A percentile compares a stretch with the other conserved stretches of the same genome.
phyloP scores from a whole-genome alignment of 1,140 invertebrate genomes.

The Rhopalosiphum padi region DNA sequence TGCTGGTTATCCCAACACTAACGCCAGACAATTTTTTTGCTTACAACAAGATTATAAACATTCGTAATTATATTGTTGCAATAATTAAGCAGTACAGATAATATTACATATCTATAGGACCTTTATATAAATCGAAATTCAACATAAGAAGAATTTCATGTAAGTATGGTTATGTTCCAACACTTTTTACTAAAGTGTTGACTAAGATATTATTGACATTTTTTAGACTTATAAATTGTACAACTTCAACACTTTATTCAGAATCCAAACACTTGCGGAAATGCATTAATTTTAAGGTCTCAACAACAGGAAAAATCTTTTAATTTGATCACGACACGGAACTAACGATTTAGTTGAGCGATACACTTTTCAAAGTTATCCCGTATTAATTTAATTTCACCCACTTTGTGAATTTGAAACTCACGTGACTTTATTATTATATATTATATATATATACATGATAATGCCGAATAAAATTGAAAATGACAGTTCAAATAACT shows the following conservation, averaged over 20 bases:
- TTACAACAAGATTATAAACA: background rate
- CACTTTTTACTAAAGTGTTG: background rate
- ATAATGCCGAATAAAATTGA: background rate
- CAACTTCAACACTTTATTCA: background rate
- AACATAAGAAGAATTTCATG: background rate
- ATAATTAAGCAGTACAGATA: background rate
- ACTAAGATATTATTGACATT: background rate
- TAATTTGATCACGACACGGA: background rate
- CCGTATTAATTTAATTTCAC: background rate
- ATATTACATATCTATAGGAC: background rate
- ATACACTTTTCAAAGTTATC: background rate
- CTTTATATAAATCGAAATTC: background rate
- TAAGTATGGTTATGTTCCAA: background rate
- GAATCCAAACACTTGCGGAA: background rate
- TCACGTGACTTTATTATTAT: background rate
- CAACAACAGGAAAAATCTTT: background rate
- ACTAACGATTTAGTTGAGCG: background rate
- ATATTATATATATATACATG: background rate
- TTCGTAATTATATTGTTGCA: background rate
- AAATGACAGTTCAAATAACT: background rate
- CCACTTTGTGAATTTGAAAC: background rate
- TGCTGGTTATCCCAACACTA: background rate
- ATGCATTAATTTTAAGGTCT: background rate
- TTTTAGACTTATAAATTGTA: background rate
- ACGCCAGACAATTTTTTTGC: background rate